These are phyloP conservation scores for Caenorhabditis inopinata DNA, from an alignment of 1,140 invertebrate genomes.

Conservation along the genomic window DNA sequence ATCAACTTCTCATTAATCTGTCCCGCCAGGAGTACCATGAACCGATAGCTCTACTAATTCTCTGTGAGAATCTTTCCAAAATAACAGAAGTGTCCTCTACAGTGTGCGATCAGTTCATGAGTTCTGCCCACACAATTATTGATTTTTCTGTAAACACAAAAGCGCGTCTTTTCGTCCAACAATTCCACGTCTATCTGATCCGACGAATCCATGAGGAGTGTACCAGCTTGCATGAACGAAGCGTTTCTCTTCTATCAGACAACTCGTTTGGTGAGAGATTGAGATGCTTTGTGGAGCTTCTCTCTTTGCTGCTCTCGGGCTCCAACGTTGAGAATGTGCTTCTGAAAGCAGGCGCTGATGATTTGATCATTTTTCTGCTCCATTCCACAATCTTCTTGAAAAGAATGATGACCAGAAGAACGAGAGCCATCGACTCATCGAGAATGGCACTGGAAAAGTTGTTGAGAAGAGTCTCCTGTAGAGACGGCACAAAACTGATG, in stretches of 20 bases:
- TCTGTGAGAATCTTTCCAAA: not conserved
- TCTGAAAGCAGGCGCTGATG: slow-evolving; percentile 15
- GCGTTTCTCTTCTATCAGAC: not conserved
- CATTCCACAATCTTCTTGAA: slow-evolving; percentile 38
- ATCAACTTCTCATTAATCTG: not conserved
- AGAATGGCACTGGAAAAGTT: slow-evolving; percentile 16
- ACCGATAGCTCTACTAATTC: not conserved
- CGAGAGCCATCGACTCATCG: slow-evolving; percentile 17
- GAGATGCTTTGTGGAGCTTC: slow-evolving; percentile 25
- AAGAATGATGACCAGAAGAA: not conserved
- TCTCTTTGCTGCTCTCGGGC: slow-evolving; percentile 20
- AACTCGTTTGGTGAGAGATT: slow-evolving; percentile 4
- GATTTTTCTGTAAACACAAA: not conserved
- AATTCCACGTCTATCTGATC: slow-evolving; percentile 12
- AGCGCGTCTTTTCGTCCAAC: not conserved
- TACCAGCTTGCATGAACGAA: not conserved
- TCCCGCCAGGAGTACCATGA: slow-evolving; percentile 3
- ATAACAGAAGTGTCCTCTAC: not conserved
- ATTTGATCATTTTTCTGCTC: slow-evolving; percentile 11
- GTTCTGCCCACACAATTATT: not conserved
- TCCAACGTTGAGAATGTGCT: slow-evolving; percentile 28
- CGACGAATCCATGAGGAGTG: not conserved
- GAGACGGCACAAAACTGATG: slow-evolving; percentile 28
- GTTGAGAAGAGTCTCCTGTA: slow-evolving; percentile 30
- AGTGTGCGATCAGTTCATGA: slow-evolving; percentile 2